Evolutionary conservation across 2,113 vertebrate genomes (phyloP).

Genomic region (Mirza zaza): DNA sequence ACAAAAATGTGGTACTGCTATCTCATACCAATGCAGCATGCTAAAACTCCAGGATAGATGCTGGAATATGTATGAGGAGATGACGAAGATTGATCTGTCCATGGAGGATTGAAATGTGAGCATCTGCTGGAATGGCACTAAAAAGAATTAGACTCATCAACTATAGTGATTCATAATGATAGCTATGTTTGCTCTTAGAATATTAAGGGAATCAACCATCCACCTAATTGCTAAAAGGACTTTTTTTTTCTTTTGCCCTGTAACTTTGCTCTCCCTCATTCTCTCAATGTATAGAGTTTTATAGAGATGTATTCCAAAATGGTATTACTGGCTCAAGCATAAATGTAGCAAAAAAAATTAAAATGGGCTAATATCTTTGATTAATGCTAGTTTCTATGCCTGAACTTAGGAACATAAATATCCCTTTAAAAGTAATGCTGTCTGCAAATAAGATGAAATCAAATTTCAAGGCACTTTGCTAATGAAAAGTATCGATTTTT

Average conservation of each 20-base stretch:
- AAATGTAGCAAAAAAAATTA: conserved; percentile 75
- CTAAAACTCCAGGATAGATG: conserved; percentile 27
- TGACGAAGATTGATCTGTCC: conserved; percentile 78
- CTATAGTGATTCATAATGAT: conserved; percentile 83
- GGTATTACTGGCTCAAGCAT: conserved; percentile 37
- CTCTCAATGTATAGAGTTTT: conserved; percentile 72
- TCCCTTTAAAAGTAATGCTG: conserved; percentile 52
- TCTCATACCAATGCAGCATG: background rate
- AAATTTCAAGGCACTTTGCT: conserved; percentile 75
- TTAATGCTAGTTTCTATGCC: conserved; percentile 57
- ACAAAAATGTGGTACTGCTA: background rate
- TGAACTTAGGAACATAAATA: conserved; percentile 70
- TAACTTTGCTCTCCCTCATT: background rate
- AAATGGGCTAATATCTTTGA: conserved; percentile 75
- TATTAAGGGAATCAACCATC: conserved; percentile 77
- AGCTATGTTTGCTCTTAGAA: conserved; percentile 75
- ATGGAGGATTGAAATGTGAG: conserved; percentile 78
- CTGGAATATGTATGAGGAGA: conserved; percentile 75
- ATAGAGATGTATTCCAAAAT: conserved; percentile 41
- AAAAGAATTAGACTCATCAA: conserved; percentile 85
- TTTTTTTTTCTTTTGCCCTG: background rate
- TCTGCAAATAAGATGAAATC: conserved; percentile 74
- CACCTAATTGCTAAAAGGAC: conserved; percentile 63
- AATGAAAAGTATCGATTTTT: conserved; percentile 79
- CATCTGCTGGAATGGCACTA: conserved; percentile 83